Percentiles rank a stretch among this genome's conserved stretches.
These are phyloP conservation scores for human (Homo sapiens) DNA, from an alignment of 2,113 vertebrate species.

Conservation along the genomic window GRCh38 chr14:95896001-95896500, in stretches of 20 bases:
- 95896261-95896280: background rate
- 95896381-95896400: too few species aligned
- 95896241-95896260: background rate
- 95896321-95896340: background rate
- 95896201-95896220: background rate
- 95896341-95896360: background rate
- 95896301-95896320: background rate
- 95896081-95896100: background rate
- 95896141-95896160: rapidly evolving
- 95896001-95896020: background rate
- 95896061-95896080: background rate
- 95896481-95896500: background rate
- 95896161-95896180: too few species aligned
- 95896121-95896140: background rate
- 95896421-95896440: background rate
- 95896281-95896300: background rate
- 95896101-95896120: background rate
- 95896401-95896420: background rate
- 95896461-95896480: background rate
- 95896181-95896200: too few species aligned
- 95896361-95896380: background rate
- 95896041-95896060: background rate
- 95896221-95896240: background rate
- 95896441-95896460: rapidly evolving
- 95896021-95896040: background rate